Evolutionary conservation across 2,888 invertebrate species (phyloP), one percentile per base, ranked within the genome.

Genomic region (Julus scanicus): DNA sequence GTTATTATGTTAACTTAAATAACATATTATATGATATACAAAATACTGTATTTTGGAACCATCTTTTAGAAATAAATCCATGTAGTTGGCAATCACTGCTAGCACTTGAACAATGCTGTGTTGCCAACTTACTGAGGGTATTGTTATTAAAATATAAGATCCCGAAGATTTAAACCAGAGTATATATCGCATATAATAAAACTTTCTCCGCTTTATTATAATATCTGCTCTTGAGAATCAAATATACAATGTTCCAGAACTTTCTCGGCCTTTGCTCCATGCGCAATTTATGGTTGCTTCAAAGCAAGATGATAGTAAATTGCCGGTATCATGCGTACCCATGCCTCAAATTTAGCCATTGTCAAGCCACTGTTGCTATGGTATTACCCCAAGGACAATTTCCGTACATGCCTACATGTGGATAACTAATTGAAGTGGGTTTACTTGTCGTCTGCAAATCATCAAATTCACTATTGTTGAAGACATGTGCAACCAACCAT

Each of bases 251-350:
- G 0, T 37, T 13, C n/a, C 20, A 71, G 11, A 37, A 80, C 37
- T 80, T 80, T 80, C 37, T 63, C n/a, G 17, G 17, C 57, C 63
- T 37, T 37, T 37, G 11, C 9, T 6, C 11, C 37, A 8, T 11
- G 29, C 13, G 37, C 80, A 80, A 80, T 80, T 80, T 9, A 80
- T 80, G 11, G 9, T 8, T 13, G 37, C 20, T 80, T 37, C 80
- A 80, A 80, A 80, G 37, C 80, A 37, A 37, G 80, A 80, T 80
- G 80, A 37, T 37, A 11, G 37, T 80, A 80, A 37, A 80, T 80
- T 80, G 80, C 6, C 29, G 37, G 1, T 80, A 37, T 80, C 37
- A 9, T 80, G 37, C 13, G 20, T 80, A 8, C 4, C 11, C 11
- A 80, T 80, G 37, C 71, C 71, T 71, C 71, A 20, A 20, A 8